Evolutionary conservation across 2,888 invertebrate species (phyloP).

Genomic region (Drosophila austrosaltans): DNA sequence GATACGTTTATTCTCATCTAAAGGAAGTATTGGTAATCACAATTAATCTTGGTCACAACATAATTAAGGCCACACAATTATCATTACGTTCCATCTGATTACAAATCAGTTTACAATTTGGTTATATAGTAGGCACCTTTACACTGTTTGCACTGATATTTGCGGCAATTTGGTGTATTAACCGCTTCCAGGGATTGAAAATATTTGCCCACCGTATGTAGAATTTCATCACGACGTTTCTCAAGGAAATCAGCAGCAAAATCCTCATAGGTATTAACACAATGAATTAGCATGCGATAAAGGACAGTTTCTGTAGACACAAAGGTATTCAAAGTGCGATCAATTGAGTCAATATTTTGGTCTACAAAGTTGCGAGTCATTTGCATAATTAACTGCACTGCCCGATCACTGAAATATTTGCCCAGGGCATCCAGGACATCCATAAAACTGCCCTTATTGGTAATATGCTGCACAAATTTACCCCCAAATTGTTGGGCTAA

Average conservation of each 20-base stretch:
- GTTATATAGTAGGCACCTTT: conserved; percentile 52
- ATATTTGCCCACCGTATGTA: conserved; percentile 44
- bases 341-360: conserved; percentile 60
- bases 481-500: conserved; percentile 47
- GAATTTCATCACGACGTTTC: conserved; percentile 39
- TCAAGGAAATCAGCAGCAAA: conserved; percentile 57
- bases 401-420: conserved; percentile 54
- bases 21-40: neutral
- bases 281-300: conserved; percentile 68
- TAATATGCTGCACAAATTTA: conserved; percentile 72
- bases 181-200: conserved; percentile 51
- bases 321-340: conserved; percentile 60
- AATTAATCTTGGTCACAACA: neutral
- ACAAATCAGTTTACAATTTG: conserved; percentile 30
- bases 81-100: neutral
- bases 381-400: conserved; percentile 60
- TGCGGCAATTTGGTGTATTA: conserved; percentile 20
- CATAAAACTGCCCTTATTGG: conserved; percentile 57
- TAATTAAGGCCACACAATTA: neutral
- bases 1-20: neutral
- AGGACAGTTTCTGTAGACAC: conserved; percentile 74
- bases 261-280: conserved; percentile 59
- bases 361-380: conserved; percentile 70
- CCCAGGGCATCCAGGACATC: conserved; percentile 67
- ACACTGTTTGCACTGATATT: conserved; percentile 47